Conservation (phyloP, 2,797 vertebrate genomes). For the Mareca strepera region DNA sequence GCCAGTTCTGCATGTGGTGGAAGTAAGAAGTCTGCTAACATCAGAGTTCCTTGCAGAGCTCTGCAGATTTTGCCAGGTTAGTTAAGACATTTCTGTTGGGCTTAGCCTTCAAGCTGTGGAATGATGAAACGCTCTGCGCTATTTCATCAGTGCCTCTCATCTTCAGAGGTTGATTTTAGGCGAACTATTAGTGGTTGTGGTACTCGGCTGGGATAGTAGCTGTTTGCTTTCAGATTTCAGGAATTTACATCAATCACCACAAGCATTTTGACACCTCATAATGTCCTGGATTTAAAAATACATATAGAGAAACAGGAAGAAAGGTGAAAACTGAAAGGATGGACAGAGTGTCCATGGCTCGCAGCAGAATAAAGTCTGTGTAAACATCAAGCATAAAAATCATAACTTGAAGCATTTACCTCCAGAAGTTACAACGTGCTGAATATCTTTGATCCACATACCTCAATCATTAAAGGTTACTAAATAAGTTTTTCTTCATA, state of each 20-base stretch:
- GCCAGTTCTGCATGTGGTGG: slow-evolving; percentile 51
- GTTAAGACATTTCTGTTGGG: slow-evolving; percentile 46
- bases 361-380: not conserved
- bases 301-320: not conserved
- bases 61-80: slow-evolving; percentile 30
- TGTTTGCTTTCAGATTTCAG: slow-evolving; percentile 14
- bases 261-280: slow-evolving; percentile 16
- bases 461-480: slow-evolving; percentile 27
- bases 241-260: slow-evolving; percentile 15
- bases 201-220: not conserved
- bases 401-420: not conserved
- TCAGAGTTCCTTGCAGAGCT: slow-evolving; percentile 33
- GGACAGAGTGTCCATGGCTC: not conserved
- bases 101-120: slow-evolving; percentile 28
- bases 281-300: slow-evolving; percentile 10
- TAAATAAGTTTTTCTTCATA: slow-evolving; percentile 37
- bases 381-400: slow-evolving; percentile 21
- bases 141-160: slow-evolving; percentile 60
- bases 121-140: slow-evolving; percentile 53
- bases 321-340: slow-evolving; percentile 5
- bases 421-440: not conserved
- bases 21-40: slow-evolving; percentile 38
- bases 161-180: slow-evolving; percentile 21
- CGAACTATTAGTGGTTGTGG: not conserved
- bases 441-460: slow-evolving; percentile 18